Evolutionary conservation across 2,888 invertebrate genomes (phyloP).

Genomic region (Oasisia sp.): DNA sequence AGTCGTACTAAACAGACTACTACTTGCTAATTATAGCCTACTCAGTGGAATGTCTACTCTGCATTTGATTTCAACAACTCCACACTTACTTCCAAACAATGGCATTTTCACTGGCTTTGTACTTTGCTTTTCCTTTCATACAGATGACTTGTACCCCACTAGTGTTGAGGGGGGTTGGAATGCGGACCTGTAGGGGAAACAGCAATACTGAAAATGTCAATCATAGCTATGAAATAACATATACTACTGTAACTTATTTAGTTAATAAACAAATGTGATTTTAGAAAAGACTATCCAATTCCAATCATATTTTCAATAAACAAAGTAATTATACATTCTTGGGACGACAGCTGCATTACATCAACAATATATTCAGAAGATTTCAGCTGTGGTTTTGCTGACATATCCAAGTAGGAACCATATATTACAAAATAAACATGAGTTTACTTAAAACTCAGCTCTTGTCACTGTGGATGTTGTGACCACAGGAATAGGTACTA

Average conservation of each 20-base stretch:
- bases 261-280: no score
- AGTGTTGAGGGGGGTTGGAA: constrained; percentile 98
- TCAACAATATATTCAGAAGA: no score
- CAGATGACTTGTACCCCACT: constrained; percentile 99
- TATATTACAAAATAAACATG: background rate
- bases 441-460: no score
- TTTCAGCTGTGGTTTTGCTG: background rate
- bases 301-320: no score
- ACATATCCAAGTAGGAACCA: background rate
- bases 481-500: background rate
- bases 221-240: no score
- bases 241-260: no score
- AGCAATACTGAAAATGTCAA: background rate
- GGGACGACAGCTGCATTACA: no score
- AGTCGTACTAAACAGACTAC: background rate
- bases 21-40: background rate
- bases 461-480: background rate
- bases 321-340: background rate
- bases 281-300: no score
- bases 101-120: constrained; percentile 99
- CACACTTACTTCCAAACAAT: constrained; percentile 90
- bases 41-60: background rate
- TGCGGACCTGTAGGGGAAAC: constrained; percentile 72
- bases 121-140: constrained; percentile 98
- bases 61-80: background rate